Conservation (phyloP, 2,888 invertebrate genomes). For the Tryphoninae sp. region DNA sequence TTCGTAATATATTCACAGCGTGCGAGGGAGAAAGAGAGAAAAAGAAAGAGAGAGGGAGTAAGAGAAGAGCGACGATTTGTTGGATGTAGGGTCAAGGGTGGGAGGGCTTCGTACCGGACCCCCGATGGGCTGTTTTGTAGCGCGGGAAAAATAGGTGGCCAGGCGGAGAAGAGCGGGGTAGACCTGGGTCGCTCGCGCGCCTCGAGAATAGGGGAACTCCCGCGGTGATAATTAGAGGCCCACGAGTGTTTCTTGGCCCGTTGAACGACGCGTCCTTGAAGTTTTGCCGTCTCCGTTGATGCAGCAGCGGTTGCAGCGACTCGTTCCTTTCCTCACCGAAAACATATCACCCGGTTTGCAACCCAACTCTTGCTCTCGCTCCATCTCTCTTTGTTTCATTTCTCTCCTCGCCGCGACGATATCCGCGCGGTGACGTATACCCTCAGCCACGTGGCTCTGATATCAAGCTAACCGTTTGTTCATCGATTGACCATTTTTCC, state of each 20-base stretch:
- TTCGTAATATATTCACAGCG: slow-evolving; percentile 29
- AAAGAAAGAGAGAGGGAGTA: slow-evolving; percentile 22
- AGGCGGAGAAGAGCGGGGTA: slow-evolving; percentile 25
- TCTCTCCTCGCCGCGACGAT: no score
- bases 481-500: slow-evolving; percentile 43
- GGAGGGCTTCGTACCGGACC: slow-evolving; percentile 75
- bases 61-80: slow-evolving; percentile 67
- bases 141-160: slow-evolving; percentile 31
- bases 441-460: no score
- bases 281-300: slow-evolving; percentile 78
- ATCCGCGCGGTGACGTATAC: no score
- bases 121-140: slow-evolving; percentile 79
- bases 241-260: slow-evolving; percentile 80
- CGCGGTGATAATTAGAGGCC: slow-evolving; percentile 81
- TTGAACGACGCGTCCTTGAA: slow-evolving; percentile 78
- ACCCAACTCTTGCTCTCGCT: slow-evolving; percentile 60
- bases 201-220: slow-evolving; percentile 78
- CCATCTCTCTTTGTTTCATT: slow-evolving; percentile 22
- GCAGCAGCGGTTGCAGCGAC: slow-evolving; percentile 66
- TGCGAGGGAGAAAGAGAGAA: slow-evolving; percentile 19
- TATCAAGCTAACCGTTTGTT: no score
- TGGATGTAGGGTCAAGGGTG: slow-evolving; percentile 64
- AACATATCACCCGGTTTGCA: slow-evolving; percentile 72
- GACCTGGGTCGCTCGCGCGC: slow-evolving; percentile 42
- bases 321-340: slow-evolving; percentile 53